phyloP scores from a whole-genome alignment of 2,888 invertebrate species.

The Ornithoptera alexandrae region DNA sequence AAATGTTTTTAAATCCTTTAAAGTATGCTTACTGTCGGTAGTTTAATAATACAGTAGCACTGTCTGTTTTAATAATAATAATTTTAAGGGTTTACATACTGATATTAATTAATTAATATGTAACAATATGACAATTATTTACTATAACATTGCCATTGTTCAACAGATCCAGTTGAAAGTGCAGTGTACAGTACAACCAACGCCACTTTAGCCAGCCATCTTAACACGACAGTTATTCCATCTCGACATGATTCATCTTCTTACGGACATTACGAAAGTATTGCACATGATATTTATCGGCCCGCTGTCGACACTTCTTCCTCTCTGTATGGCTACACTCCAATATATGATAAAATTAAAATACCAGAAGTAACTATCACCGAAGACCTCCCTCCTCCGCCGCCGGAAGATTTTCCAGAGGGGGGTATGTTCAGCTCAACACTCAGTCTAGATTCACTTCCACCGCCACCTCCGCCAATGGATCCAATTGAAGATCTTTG shows the following conservation, averaged over 20 bases:
- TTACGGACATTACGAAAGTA: constrained; percentile 61
- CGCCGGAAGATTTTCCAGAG: constrained; percentile 77
- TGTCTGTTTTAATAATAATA: neutral
- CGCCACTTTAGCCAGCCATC: constrained; percentile 34
- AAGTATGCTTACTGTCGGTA: too few species aligned
- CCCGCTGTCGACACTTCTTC: constrained; percentile 57
- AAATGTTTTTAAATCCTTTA: too few species aligned
- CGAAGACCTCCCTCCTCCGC: constrained; percentile 84
- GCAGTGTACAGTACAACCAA: constrained; percentile 46
- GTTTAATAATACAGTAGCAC: too few species aligned
- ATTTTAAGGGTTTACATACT: neutral
- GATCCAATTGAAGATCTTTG: constrained; percentile 74
- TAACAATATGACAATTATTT: neutral
- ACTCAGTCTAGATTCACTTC: constrained; percentile 88
- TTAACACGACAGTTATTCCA: constrained; percentile 48
- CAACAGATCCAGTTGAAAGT: constrained; percentile 53
- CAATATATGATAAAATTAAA: constrained; percentile 70
- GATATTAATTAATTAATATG: neutral
- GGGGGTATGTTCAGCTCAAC: constrained; percentile 85
- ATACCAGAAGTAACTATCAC: constrained; percentile 46
- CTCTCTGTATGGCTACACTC: constrained; percentile 66
- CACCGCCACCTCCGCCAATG: constrained; percentile 86
- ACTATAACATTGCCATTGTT: neutral
- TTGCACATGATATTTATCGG: constrained; percentile 54
- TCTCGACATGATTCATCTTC: constrained; percentile 50